Conservation (phyloP, 2,888 invertebrate species). For the Drosophila helvetica region DNA sequence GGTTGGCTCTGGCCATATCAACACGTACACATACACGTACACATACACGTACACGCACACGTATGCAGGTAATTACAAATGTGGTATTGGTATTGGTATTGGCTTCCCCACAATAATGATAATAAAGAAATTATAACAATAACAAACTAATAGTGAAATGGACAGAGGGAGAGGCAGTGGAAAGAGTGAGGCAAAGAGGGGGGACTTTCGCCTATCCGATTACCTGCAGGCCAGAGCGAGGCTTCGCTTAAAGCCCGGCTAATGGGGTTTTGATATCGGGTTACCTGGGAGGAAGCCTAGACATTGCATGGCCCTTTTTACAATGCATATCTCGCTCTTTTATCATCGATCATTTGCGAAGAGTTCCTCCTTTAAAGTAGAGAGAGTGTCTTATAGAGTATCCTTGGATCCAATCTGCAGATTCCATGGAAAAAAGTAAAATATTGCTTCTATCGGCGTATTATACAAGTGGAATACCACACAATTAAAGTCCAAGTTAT, state of each 20-base stretch:
- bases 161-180: background rate
- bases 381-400: too few species aligned
- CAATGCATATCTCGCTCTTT: conserved; percentile 3
- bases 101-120: conserved; percentile 67
- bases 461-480: too few species aligned
- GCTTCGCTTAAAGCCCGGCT: conserved; percentile 6
- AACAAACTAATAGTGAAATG: conserved; percentile 73
- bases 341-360: background rate
- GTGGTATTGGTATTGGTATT: conserved; percentile 52
- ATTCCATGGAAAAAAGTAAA: too few species aligned
- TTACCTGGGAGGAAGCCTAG: conserved; percentile 53
- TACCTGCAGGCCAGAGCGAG: conserved; percentile 46
- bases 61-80: conserved; percentile 72
- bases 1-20: conserved; percentile 67
- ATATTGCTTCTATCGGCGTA: too few species aligned
- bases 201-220: conserved; percentile 75
- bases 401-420: too few species aligned
- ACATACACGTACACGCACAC: conserved; percentile 41
- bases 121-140: conserved; percentile 79
- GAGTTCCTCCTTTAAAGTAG: background rate
- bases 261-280: conserved; percentile 50
- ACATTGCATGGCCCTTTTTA: conserved; percentile 28
- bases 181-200: background rate
- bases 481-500: too few species aligned
- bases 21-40: conserved; percentile 48